phyloP scores from a whole-genome alignment of 53 echinoderm and acorn worm species.

The Antedon mediterranea region DNA sequence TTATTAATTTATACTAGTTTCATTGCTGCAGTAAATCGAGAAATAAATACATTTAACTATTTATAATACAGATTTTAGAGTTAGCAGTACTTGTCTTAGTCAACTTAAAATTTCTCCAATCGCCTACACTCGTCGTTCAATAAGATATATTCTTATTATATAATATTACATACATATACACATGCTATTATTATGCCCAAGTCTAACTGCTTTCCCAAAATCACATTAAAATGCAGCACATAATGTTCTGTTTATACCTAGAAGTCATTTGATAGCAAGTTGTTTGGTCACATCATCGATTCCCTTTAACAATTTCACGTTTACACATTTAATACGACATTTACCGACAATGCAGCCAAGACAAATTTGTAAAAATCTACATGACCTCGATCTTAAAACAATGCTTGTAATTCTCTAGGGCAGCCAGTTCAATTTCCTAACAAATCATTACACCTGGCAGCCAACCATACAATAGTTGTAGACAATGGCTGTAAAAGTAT shows the following conservation, averaged over 20 bases:
- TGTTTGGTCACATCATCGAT: neutral
- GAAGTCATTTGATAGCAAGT: no score
- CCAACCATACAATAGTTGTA: no score
- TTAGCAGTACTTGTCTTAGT: neutral
- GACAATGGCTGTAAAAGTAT: neutral
- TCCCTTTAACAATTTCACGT: neutral
- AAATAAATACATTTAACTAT: slow-evolving; percentile 1
- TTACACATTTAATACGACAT: no score
- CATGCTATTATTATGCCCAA: neutral
- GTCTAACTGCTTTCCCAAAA: neutral
- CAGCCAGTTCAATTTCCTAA: neutral
- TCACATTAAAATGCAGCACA: neutral
- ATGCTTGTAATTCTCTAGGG: neutral
- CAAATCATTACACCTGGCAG: neutral
- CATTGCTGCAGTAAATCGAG: neutral
- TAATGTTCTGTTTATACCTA: neutral
- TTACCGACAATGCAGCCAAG: neutral
- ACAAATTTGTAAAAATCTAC: neutral
- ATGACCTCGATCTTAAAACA: neutral
- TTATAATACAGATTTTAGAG: neutral
- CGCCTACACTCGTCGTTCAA: neutral
- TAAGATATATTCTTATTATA: neutral
- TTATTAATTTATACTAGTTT: neutral
- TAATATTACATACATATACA: neutral
- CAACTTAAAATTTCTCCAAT: neutral